Evolutionary conservation across 2,113 vertebrate species (phyloP), one percentile per base, ranked within the genome.

Genomic region (Hippocampus zosterae): DNA sequence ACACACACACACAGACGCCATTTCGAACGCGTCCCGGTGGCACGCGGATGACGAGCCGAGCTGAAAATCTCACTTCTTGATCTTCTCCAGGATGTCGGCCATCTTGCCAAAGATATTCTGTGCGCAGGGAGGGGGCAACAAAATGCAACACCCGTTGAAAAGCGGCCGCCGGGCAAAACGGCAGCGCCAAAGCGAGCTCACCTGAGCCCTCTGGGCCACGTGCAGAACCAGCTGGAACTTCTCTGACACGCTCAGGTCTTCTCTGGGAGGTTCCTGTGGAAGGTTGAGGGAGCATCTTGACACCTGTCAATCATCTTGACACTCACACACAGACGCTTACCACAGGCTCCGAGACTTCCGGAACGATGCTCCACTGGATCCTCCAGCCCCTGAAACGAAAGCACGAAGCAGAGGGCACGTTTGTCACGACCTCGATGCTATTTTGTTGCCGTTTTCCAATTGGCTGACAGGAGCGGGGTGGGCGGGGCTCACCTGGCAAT

Each of bases 351-450:
- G 94, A 95, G 72, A 99, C 93, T 80, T 96, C 95, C n/a, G 97
- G 97, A 79, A 99, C 94, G 21, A 99, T 99, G 79, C 96, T 98
- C 97, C 97, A 99, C 87, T 98, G 96, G 84, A 99, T 99, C 86
- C 95, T 93, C 97, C 97, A 99, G 78, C 97, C 97, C 92, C 97
- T 99, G 87, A 55, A 2, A 76, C 68, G 52, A 71, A n/a, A 52
- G 68, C 71, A 37, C 33, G 33, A 37, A 37, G 75, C 72, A n/a
- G 84, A 66, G 68, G 64, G 66, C 77, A 72, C 23, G 80, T n/a
- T 0, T 5, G 13, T 59, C 25, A 15, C 8, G 1, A 16, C 25
- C 5, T 27, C 12, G 1, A 23, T 59, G 10, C 2, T 18, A 10
- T 59, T 59, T 12, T 23, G 25, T 56, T 42, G 61, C 61, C 25